Percentiles rank a stretch among this genome's conserved stretches.
These are phyloP conservation scores for Sebastes wilsoni DNA, from an alignment of 2,797 vertebrate genomes.

Conservation along the genomic window DNA sequence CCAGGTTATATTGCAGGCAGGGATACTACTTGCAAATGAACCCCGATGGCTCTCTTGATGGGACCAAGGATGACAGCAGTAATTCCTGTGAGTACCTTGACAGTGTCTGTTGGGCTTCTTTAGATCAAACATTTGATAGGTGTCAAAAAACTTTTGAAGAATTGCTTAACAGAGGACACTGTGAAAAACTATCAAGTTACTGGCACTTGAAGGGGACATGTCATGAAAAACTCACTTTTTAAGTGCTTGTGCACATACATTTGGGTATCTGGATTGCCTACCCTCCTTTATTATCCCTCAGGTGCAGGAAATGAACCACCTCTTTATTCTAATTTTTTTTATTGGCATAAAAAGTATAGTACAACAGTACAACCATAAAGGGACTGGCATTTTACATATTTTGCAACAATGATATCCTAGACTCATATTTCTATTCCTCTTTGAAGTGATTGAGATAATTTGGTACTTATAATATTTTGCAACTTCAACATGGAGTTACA, in stretches of 20 bases:
- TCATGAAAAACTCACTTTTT: neutral
- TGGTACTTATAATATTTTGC: too few species aligned
- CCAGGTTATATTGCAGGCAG: constrained; percentile 99
- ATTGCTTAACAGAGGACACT: neutral
- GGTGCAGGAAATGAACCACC: neutral
- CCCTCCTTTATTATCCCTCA: neutral
- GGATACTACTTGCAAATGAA: constrained; percentile 99
- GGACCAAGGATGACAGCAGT: constrained; percentile 99
- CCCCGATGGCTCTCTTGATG: constrained; percentile 99
- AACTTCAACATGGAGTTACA: too few species aligned
- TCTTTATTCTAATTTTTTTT: too few species aligned
- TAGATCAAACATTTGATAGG: neutral
- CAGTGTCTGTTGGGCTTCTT: constrained; percentile 7
- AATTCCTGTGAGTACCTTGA: constrained; percentile 91
- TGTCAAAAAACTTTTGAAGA: neutral
- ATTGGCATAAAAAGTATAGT: too few species aligned
- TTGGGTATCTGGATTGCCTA: neutral
- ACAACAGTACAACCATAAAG: too few species aligned
- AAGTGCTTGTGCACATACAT: neutral
- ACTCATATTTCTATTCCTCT: too few species aligned
- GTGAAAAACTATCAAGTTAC: neutral
- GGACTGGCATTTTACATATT: too few species aligned
- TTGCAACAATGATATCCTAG: too few species aligned
- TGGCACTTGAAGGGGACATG: neutral
- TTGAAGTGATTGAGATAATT: too few species aligned